These are phyloP conservation scores for Antigone vipio DNA, from an alignment of 2,113 vertebrate species.

Conservation along the genomic window DNA sequence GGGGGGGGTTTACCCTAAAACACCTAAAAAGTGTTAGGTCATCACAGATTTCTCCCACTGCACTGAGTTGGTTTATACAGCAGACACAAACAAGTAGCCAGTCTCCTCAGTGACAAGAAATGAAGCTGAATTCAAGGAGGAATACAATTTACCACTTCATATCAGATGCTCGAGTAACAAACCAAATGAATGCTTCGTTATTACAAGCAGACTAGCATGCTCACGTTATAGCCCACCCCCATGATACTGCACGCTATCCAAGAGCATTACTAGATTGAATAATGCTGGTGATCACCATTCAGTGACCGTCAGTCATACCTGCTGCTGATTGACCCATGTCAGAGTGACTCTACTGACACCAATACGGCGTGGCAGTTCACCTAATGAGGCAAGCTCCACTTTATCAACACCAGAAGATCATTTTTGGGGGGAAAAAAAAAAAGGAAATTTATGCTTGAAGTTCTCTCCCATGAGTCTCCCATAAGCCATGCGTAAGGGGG, in stretches of 20 bases:
- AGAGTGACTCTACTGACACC: not conserved
- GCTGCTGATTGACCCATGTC: not conserved
- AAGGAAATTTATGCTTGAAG: not conserved
- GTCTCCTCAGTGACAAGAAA: constrained; percentile 12
- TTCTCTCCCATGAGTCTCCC: not conserved
- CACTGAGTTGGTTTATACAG: constrained; percentile 21
- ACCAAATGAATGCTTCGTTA: not conserved
- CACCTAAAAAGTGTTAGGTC: not conserved
- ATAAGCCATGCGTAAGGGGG: not conserved
- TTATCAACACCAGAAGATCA: not conserved
- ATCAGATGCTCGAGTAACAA: not conserved
- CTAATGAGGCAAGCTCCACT: not conserved
- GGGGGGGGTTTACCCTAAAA: not conserved
- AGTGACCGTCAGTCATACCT: not conserved
- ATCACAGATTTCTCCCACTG: not conserved
- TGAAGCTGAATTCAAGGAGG: not conserved
- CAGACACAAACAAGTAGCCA: constrained; percentile 68
- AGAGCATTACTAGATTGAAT: not conserved
- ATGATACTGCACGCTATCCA: not conserved
- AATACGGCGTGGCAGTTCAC: not conserved
- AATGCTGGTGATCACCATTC: not conserved
- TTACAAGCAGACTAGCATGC: not conserved
- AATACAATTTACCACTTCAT: not conserved
- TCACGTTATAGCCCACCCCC: not conserved
- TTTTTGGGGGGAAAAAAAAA: accelerated